Conservation (phyloP, 2,113 vertebrate genomes). For the Nipponia nippon region DNA sequence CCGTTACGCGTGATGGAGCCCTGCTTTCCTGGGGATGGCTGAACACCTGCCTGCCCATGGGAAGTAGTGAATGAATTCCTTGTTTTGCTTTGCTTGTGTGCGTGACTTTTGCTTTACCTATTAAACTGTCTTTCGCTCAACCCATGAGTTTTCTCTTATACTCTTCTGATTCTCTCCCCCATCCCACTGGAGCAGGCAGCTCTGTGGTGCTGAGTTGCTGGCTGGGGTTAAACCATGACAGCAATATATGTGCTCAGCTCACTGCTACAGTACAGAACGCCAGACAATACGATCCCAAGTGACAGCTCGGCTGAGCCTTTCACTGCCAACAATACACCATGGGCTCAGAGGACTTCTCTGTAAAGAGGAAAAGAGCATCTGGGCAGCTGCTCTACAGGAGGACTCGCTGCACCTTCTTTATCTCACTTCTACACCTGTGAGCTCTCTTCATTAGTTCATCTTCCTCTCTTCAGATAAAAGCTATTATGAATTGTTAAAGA, state of each 20-base stretch:
- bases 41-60: too few species aligned
- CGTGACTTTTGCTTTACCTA: too few species aligned
- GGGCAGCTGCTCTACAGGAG: background rate
- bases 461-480: background rate
- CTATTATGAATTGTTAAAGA: background rate
- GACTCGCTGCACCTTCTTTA: background rate
- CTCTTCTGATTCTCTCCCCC: too few species aligned
- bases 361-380: background rate
- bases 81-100: too few species aligned
- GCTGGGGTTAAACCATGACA: too few species aligned
- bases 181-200: too few species aligned
- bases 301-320: background rate
- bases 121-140: too few species aligned
- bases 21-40: too few species aligned
- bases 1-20: too few species aligned
- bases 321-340: background rate
- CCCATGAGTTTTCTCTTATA: too few species aligned
- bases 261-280: background rate
- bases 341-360: background rate
- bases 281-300: background rate
- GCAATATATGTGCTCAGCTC: background rate
- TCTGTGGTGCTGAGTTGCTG: too few species aligned
- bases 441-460: background rate
- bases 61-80: too few species aligned
- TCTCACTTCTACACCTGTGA: constrained; percentile 29